Conservation (phyloP, 2,797 vertebrate species). For the Enteromius anoplus region DNA sequence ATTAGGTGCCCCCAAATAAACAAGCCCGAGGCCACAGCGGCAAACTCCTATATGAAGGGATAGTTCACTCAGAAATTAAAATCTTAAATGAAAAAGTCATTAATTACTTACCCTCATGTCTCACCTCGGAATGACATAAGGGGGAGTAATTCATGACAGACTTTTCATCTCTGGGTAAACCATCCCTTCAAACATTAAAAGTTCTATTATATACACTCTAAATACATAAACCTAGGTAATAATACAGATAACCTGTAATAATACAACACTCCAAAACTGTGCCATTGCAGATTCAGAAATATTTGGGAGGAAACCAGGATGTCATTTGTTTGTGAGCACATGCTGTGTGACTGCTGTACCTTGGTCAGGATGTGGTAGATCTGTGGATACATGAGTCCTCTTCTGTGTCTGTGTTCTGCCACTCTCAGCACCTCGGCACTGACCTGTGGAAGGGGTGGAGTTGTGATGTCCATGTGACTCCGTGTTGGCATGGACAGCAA, state of each 20-base stretch:
- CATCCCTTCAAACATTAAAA: not conserved
- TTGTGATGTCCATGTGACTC: conserved; percentile 94
- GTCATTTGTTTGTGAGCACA: not conserved
- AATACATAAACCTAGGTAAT: not conserved
- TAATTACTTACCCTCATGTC: too few species aligned
- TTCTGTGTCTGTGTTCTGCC: conserved; percentile 89
- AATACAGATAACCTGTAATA: not conserved
- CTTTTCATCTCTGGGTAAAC: not conserved
- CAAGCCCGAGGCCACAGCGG: too few species aligned
- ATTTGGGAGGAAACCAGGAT: not conserved
- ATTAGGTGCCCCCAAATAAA: too few species aligned
- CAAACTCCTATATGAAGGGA: not conserved
- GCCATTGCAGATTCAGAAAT: too few species aligned
- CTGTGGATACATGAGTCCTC: conserved; percentile 93
- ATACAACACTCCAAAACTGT: not conserved
- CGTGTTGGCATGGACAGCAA: conserved; percentile 92
- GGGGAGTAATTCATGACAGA: too few species aligned
- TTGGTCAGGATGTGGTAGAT: conserved; percentile 94
- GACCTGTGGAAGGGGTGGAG: conserved; percentile 88
- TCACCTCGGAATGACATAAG: too few species aligned
- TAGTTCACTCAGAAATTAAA: not conserved
- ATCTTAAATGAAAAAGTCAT: too few species aligned
- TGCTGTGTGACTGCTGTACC: conserved; percentile 63
- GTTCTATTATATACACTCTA: not conserved
- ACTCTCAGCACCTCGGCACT: conserved; percentile 90